Base-by-base conservation (phyloP, 2,797 vertebrate species). In the Cirrhinus molitorella region DNA sequence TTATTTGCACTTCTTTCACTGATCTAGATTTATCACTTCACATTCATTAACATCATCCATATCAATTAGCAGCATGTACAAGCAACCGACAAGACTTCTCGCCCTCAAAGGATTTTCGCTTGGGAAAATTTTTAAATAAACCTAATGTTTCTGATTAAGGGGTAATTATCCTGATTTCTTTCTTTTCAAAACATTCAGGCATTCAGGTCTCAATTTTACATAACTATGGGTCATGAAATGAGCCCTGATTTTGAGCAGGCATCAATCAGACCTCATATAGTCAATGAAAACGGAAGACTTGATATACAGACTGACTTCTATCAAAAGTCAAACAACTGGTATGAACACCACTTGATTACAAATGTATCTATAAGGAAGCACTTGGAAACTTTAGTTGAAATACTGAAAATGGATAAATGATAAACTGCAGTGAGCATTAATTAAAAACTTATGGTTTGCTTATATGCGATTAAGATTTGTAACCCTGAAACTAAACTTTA, bases 21-120 rank as follows among this genome's bases (percentile, higher is more conserved):
- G 80, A 82, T 81, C 23, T 81, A 79, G 82, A 81, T 79, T 88
- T 76, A 88, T 87, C 53, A 65, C 25, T 88, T 87, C 74, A 86
- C 83, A 86, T 82, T 89, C 81, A 91, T 91, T 91, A 87, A 85
- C 59, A 89, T 88, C 86, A 87, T 84, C 72, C 85, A 86, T 83
- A 89, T 88, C 85, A 89, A 89, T 89, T 89, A 83, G 80, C 72
- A 84, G 76, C 76, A 82, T 65, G 63, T 82, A 80, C 59, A 83
- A 88, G 87, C 83, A 83, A 85, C 80, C 40, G 77, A 78, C 76
- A 85, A 86, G 83, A 67, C 86, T 80, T 87, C 53, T 66, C 34
- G 14, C 83, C 83, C 89, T 89, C 81, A 83, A 87, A 88, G 87
- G 74, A 87, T 68, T 88, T 87, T 85, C 78, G 85, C 79, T 88